Conservation (phyloP, 2,797 vertebrate genomes). For the Muscicapa comitata region DNA sequence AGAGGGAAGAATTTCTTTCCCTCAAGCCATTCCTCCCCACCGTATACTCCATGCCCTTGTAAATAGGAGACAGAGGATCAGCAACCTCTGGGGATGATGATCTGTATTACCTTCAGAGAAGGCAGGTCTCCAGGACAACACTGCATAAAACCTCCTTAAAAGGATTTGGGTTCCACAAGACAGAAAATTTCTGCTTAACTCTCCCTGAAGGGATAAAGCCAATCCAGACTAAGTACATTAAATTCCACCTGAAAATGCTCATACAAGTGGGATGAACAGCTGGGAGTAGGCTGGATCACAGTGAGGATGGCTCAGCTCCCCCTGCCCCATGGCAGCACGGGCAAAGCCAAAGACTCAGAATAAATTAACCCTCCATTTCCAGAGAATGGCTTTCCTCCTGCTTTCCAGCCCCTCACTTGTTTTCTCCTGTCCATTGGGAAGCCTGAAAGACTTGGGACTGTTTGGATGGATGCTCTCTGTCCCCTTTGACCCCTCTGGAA, state of each 20-base stretch:
- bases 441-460: neutral
- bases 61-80: neutral
- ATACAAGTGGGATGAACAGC: neutral
- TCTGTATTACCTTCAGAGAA: neutral
- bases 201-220: slow-evolving; percentile 16
- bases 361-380: neutral
- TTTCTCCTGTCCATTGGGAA: neutral
- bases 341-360: neutral
- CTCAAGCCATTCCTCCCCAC: neutral
- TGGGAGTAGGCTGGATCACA: neutral
- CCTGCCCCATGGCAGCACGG: neutral
- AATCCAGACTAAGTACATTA: neutral
- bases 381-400: neutral
- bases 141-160: neutral
- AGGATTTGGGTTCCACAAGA: neutral
- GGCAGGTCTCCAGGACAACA: neutral
- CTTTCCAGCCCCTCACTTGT: neutral
- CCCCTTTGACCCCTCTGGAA: neutral
- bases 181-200: neutral
- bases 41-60: neutral
- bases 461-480: neutral
- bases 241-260: neutral
- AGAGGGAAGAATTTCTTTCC: neutral
- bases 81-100: neutral
- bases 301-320: neutral